These are phyloP conservation scores for Sebastes diploproa DNA, from an alignment of 2,797 vertebrate species.

Conservation along the genomic window DNA sequence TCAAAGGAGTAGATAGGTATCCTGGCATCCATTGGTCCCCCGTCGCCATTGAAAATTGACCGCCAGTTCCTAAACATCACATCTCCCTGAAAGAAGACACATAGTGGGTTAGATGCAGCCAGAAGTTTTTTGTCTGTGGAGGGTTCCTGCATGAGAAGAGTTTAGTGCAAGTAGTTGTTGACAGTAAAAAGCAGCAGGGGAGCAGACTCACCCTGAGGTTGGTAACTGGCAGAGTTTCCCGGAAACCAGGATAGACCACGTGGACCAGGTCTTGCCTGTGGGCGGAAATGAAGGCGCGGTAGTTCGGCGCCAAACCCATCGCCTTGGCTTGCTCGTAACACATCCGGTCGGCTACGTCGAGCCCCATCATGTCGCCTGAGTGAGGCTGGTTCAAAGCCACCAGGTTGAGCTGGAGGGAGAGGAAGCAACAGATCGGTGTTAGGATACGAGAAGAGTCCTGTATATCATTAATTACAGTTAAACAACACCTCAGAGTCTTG, in stretches of 20 bases:
- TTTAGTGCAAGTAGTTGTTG: not conserved
- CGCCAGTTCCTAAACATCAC: conserved; percentile 92
- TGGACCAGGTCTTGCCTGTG: conserved; percentile 81
- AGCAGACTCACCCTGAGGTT: conserved; percentile 89
- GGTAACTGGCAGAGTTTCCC: conserved; percentile 80
- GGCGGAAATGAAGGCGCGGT: conserved; percentile 92
- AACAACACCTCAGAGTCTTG: not conserved
- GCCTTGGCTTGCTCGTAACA: conserved; percentile 93
- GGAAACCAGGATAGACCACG: conserved; percentile 70
- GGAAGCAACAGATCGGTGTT: not conserved
- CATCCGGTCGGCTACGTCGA: conserved; percentile 84
- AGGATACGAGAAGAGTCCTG: not conserved
- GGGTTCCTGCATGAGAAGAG: not conserved
- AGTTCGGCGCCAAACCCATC: conserved; percentile 89
- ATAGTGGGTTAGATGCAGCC: not conserved
- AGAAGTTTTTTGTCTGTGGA: not conserved
- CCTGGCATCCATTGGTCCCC: conserved; percentile 79
- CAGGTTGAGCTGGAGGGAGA: conserved; percentile 85
- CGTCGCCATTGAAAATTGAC: conserved; percentile 87
- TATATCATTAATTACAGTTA: not conserved
- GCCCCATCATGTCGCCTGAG: conserved; percentile 87
- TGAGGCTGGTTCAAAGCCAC: conserved; percentile 92
- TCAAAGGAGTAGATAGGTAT: conserved; percentile 96
- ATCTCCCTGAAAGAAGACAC: conserved; percentile 84
- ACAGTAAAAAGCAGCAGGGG: not conserved